These are phyloP conservation scores for Seriola rivoliana DNA, from an alignment of 2,113 vertebrate species.

Conservation along the genomic window DNA sequence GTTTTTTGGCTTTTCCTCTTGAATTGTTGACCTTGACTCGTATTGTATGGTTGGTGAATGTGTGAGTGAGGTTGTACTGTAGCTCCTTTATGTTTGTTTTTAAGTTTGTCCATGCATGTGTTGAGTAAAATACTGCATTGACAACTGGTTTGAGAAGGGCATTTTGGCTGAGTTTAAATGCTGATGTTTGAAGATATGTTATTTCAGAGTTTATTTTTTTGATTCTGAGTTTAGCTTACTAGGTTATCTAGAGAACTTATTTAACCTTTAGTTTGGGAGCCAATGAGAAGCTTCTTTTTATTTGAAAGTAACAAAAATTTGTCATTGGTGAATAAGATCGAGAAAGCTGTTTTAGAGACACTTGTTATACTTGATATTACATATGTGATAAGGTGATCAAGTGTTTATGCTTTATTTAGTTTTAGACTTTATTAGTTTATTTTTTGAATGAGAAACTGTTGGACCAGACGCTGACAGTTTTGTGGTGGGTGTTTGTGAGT, in stretches of 20 bases:
- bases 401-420: conserved; percentile 51
- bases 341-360: conserved; percentile 14
- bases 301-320: background rate
- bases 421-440: conserved; percentile 29
- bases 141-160: conserved; percentile 23
- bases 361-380: conserved; percentile 16
- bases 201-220: conserved; percentile 31
- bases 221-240: conserved; percentile 20
- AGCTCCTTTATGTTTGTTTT: conserved; percentile 18
- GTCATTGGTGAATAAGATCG: conserved; percentile 5
- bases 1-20: conserved; percentile 21
- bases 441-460: conserved; percentile 32
- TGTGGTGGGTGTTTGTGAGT: conserved; percentile 38
- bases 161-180: conserved; percentile 15
- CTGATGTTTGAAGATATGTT: conserved; percentile 32
- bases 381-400: conserved; percentile 17
- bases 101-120: conserved; percentile 52
- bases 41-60: conserved; percentile 42
- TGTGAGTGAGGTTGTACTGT: conserved; percentile 29
- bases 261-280: conserved; percentile 23
- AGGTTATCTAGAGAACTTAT: background rate
- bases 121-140: conserved; percentile 20
- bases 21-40: conserved; percentile 35
- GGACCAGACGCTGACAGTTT: conserved; percentile 24
- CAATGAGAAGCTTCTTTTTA: background rate